Percentiles rank a stretch among this genome's conserved stretches.
Conservation (phyloP, 2,797 vertebrate genomes). For the Brotogeris chrysoptera region DNA sequence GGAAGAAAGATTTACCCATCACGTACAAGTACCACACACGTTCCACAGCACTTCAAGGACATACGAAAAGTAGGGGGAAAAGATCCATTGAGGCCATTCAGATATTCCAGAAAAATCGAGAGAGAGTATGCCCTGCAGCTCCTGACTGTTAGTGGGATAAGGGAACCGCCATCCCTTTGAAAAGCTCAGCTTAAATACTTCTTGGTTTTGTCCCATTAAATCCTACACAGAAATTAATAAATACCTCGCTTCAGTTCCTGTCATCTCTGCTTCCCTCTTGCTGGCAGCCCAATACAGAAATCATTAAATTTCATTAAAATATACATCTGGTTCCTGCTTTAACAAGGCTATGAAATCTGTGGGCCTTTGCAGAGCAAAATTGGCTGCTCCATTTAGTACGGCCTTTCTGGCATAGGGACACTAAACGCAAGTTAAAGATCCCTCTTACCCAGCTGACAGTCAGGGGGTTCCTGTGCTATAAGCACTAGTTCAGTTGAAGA, state of each 20-base stretch:
- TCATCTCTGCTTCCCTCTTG: slow-evolving; percentile 24
- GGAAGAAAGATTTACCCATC: not conserved
- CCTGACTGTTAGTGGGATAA: not conserved
- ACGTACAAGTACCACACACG: accelerated
- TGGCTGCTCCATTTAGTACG: not conserved
- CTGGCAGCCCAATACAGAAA: slow-evolving; percentile 28
- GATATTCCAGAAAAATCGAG: not conserved
- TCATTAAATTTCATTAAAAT: slow-evolving; percentile 57
- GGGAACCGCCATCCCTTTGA: not conserved
- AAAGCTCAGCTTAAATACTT: not conserved
- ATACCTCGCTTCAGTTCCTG: slow-evolving; percentile 25
- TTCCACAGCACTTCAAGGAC: not conserved
- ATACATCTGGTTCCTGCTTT: slow-evolving; percentile 49
- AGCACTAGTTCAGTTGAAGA: not conserved
- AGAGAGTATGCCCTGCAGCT: not conserved
- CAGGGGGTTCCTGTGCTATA: not conserved
- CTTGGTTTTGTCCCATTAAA: not conserved
- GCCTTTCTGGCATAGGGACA: not conserved
- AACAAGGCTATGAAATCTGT: slow-evolving; percentile 25
- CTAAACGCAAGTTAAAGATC: not conserved
- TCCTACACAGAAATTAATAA: slow-evolving; percentile 29
- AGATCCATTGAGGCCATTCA: not conserved
- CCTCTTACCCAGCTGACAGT: not conserved
- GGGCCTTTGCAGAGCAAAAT: slow-evolving; percentile 15
- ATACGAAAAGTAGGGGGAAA: not conserved